A percentile compares a stretch with the other conserved stretches of the same genome.
These are phyloP conservation scores for Chironomus riparius DNA, from an alignment of 2,888 invertebrate genomes.

Conservation along the genomic window DNA sequence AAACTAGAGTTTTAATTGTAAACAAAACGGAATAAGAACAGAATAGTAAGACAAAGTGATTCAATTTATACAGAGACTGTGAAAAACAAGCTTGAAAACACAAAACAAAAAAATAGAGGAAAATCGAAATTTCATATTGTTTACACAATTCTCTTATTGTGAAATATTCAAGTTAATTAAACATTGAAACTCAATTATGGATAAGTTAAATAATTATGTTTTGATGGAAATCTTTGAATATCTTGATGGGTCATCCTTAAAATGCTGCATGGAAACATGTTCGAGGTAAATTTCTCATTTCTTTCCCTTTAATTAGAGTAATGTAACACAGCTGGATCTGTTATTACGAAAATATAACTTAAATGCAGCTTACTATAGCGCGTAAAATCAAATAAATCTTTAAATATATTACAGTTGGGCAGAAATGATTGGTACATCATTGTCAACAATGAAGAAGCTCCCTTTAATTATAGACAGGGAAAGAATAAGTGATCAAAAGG, in stretches of 20 bases:
- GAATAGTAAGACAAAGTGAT: too few relatives aligned
- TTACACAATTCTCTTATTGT: neutral
- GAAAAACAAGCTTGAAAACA: too few relatives aligned
- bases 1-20: too few relatives aligned
- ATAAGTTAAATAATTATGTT: neutral
- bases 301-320: too few relatives aligned
- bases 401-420: neutral
- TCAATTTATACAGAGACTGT: too few relatives aligned
- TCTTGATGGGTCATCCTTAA: neutral
- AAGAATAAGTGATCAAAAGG: too few relatives aligned
- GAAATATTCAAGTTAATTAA: neutral
- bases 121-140: neutral
- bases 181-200: neutral
- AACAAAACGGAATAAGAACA: too few relatives aligned
- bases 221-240: conserved; percentile 8
- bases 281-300: neutral
- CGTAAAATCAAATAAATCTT: too few relatives aligned
- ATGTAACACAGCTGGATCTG: too few relatives aligned
- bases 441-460: conserved; percentile 4
- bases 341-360: too few relatives aligned
- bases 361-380: too few relatives aligned
- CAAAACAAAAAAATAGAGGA: neutral
- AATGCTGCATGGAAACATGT: neutral
- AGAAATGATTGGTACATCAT: neutral
- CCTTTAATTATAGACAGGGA: too few relatives aligned